Evolutionary conservation across 2,797 vertebrate genomes (phyloP), one percentile per base, ranked within the genome.

Genomic region (Botia kubotai): DNA sequence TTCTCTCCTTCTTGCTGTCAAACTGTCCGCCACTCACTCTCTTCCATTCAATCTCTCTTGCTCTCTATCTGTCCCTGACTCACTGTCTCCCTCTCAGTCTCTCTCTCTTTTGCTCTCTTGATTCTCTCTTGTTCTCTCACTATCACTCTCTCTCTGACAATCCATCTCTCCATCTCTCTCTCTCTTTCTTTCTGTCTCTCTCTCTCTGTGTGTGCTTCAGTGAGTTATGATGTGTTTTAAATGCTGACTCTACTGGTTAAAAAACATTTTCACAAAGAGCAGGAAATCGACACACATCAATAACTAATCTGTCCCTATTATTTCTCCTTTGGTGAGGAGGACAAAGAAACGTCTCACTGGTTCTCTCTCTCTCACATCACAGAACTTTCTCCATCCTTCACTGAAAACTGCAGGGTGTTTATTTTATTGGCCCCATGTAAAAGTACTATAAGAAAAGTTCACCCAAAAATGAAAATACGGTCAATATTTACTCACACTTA

Each of bases 291-390:
- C 48, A 67, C 33, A 33, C 33, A 77, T 86, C 70, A 2, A 86
- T 82, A 80, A 48, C 80, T 62, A 80, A 84, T 79, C 48, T 70
- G 26, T 63, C 43, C 58, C 60, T 52, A 69, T 60, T 81, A 69
- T 39, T 80, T 62, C 39, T 62, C 4, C 60, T 80, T 50, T 84
- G 71, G 13, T 48, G 21, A 74, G 13, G 46, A 72, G 65, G 80
- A 79, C 66, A 81, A 79, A 78, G 60, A 39, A 19, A 46, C 33
- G 3, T 5, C 33, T 33, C 33, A 33, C 33, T 33, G 33, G 33
- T 33, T 33, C 33, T 33, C 4, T 33, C 33, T 36, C 48, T 55
- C 2, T 72, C 1, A 29, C 17, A 26, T 60, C 36, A 46, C 13
- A 46, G 14, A 12, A 26, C 33, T 13, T 16, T 60, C 8, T 26